Percentiles rank a stretch among this genome's conserved stretches.
Evolutionary conservation across 2,888 invertebrate species (phyloP).

Genomic region (Poecilobothrus nobilitatus): DNA sequence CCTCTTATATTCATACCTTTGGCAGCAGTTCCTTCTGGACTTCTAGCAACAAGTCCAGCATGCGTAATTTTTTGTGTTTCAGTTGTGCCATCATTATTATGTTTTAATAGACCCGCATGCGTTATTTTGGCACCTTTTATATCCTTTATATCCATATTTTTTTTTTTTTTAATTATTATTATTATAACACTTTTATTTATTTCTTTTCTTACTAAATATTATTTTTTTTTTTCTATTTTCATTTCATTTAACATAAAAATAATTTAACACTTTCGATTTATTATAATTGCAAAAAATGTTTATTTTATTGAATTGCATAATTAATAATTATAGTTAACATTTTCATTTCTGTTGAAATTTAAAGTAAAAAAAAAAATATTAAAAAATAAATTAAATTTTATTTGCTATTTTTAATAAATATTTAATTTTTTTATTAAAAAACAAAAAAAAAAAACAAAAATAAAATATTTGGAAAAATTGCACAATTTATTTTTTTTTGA

Average conservation of each 20-base stretch:
- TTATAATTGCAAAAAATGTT: not conserved
- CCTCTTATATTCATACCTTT: slow-evolving; percentile 93
- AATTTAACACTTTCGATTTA: not conserved
- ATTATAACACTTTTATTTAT: not conserved
- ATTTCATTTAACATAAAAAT: not conserved
- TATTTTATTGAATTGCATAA: not conserved
- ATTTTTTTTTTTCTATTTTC: not conserved
- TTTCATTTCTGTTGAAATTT: not conserved
- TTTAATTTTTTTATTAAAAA: not conserved
- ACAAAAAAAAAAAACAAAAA: too few species aligned
- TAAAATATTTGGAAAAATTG: too few species aligned
- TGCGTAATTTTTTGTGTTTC: slow-evolving; percentile 56
- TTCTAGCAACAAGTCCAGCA: slow-evolving; percentile 78
- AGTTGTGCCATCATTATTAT: slow-evolving; percentile 52
- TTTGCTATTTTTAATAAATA: not conserved
- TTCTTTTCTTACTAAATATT: not conserved
- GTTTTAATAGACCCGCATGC: slow-evolving; percentile 51
- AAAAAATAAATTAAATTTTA: not conserved
- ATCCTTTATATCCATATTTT: slow-evolving; percentile 42
- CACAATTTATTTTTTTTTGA: too few species aligned
- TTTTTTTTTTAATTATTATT: slow-evolving; percentile 1
- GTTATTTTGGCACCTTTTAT: slow-evolving; percentile 50
- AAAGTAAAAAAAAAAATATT: not conserved
- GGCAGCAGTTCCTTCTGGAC: slow-evolving; percentile 89
- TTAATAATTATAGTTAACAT: not conserved